phyloP scores from a whole-genome alignment of 2,797 vertebrate species.

The Crenichthys baileyi region DNA sequence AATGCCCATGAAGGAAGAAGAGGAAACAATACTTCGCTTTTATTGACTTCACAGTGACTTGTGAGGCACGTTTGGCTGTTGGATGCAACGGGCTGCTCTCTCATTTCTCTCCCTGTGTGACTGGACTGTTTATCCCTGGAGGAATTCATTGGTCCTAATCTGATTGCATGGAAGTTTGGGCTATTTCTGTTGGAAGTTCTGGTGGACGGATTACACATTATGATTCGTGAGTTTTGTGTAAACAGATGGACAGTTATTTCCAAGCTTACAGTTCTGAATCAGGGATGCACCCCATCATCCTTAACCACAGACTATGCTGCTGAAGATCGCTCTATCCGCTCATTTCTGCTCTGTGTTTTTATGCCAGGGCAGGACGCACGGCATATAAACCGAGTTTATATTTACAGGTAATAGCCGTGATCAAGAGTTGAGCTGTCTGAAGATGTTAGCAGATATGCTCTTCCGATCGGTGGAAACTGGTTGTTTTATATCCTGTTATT shows the following conservation, averaged over 20 bases:
- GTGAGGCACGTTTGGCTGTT: neutral
- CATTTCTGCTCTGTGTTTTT: slow-evolving; percentile 20
- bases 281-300: neutral
- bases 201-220: neutral
- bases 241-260: slow-evolving; percentile 37
- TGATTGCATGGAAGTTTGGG: neutral
- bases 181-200: neutral
- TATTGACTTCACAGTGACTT: neutral
- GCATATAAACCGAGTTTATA: neutral
- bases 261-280: neutral
- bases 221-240: neutral
- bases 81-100: neutral
- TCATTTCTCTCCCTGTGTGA: neutral
- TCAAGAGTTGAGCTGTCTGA: neutral
- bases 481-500: slow-evolving; percentile 13
- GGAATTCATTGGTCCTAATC: slow-evolving; percentile 49
- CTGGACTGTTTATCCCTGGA: slow-evolving; percentile 49
- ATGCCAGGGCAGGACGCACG: too few relatives aligned
- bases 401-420: neutral
- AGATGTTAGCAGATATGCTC: neutral
- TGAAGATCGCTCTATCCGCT: neutral
- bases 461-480: slow-evolving; percentile 20
- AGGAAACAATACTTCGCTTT: neutral
- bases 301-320: neutral
- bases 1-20: neutral